Percentiles rank a stretch among this genome's conserved stretches.
Conservation (phyloP, 2,888 invertebrate species). For the Conchocele bisecta region DNA sequence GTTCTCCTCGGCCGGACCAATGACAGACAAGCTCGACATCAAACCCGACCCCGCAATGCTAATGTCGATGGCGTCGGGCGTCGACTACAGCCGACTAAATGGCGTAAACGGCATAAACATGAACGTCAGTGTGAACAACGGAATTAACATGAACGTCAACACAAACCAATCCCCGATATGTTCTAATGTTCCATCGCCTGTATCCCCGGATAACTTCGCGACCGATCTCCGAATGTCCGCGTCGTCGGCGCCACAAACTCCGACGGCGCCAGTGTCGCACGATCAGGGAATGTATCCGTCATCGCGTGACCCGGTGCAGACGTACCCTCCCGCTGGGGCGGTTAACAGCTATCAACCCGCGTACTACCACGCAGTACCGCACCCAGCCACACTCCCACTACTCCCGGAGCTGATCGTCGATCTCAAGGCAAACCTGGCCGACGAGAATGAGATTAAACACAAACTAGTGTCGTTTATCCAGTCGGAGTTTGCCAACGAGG, state of each 20-base stretch:
- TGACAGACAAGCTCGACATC: slow-evolving; percentile 58
- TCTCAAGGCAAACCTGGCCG: slow-evolving; percentile 93
- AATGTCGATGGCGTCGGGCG: slow-evolving; percentile 82
- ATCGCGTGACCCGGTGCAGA: too few species aligned
- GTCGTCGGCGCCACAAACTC: slow-evolving; percentile 30
- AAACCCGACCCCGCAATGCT: slow-evolving; percentile 76
- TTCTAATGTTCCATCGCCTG: slow-evolving; percentile 64
- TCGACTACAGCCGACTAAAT: too few species aligned
- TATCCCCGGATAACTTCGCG: slow-evolving; percentile 61
- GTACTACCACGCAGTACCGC: slow-evolving; percentile 57
- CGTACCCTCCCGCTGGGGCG: slow-evolving; percentile 14
- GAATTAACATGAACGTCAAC: slow-evolving; percentile 17
- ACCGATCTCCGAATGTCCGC: slow-evolving; percentile 53
- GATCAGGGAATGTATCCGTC: too few species aligned
- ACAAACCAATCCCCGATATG: slow-evolving; percentile 43
- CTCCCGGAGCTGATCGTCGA: slow-evolving; percentile 86
- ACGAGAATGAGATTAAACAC: slow-evolving; percentile 98
- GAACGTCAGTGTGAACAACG: slow-evolving; percentile 41
- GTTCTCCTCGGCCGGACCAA: slow-evolving; percentile 52
- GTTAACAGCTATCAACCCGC: slow-evolving; percentile 18
- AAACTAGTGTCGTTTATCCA: slow-evolving; percentile 95
- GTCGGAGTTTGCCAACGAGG: slow-evolving; percentile 90
- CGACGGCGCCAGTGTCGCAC: slow-evolving; percentile 6
- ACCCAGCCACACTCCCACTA: slow-evolving; percentile 60
- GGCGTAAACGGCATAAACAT: slow-evolving; percentile 44